phyloP scores from a whole-genome alignment of 2,888 invertebrate species.

The Apamea crenata region DNA sequence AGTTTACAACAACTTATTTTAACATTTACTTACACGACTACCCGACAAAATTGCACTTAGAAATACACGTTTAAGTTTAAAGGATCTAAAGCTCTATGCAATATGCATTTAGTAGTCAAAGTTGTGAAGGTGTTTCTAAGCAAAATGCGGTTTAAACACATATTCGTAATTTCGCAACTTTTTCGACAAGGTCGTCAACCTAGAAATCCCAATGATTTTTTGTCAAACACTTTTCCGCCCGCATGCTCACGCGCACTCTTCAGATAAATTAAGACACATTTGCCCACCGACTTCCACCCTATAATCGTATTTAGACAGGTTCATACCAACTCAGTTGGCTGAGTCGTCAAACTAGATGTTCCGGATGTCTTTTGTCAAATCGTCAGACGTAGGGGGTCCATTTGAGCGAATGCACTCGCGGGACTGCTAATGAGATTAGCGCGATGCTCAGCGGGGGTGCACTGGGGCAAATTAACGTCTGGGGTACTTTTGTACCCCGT shows the following conservation, averaged over 20 bases:
- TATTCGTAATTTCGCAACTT: not conserved
- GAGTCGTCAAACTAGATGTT: conserved; percentile 56
- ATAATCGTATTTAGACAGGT: conserved; percentile 65
- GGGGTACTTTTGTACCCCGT: conserved; percentile 51
- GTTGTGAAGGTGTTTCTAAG: not conserved
- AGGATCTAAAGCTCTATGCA: not conserved
- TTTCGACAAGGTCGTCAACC: not conserved
- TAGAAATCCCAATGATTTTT: conserved; percentile 25
- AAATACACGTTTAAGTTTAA: not conserved
- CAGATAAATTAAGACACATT: conserved; percentile 51
- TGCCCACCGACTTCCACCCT: conserved; percentile 47
- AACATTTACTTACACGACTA: conserved; percentile 21
- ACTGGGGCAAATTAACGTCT: conserved; percentile 75
- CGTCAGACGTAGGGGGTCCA: conserved; percentile 74
- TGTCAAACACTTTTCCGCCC: conserved; percentile 31
- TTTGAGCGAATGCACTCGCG: conserved; percentile 76
- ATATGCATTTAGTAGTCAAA: not conserved
- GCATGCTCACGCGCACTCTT: conserved; percentile 21
- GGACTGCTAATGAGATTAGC: conserved; percentile 78
- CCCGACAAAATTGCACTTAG: conserved; percentile 31
- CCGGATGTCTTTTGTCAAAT: conserved; percentile 74
- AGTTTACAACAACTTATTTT: conserved; percentile 40
- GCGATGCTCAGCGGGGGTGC: conserved; percentile 72
- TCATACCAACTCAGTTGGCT: conserved; percentile 40
- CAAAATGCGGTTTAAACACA: not conserved